Evolutionary conservation across 2,113 vertebrate species (phyloP).

Genomic region (Gambusia holbrooki): DNA sequence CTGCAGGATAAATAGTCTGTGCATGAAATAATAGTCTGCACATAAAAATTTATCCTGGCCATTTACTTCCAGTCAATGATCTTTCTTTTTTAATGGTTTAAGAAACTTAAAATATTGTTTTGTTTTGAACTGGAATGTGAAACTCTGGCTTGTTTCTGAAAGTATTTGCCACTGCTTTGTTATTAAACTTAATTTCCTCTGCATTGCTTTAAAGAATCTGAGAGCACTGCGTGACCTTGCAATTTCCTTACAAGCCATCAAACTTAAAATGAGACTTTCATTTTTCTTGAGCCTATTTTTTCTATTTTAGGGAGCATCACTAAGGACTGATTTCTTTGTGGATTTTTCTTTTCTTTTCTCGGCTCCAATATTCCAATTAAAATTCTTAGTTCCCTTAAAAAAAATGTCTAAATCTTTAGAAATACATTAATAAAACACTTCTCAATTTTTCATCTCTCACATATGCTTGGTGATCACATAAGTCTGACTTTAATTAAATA

Average conservation of each 20-base stretch:
- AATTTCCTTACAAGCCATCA: neutral
- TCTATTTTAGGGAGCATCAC: neutral
- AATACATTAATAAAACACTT: neutral
- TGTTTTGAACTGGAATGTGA: neutral
- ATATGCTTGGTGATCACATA: neutral
- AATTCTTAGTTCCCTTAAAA: neutral
- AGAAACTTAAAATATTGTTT: neutral
- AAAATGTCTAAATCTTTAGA: neutral
- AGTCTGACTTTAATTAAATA: neutral
- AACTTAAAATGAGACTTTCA: neutral
- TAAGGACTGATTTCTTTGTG: neutral
- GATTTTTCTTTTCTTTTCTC: neutral
- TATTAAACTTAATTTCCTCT: neutral
- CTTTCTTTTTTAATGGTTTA: neutral
- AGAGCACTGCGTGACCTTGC: neutral
- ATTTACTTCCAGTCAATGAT: neutral
- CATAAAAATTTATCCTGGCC: neutral
- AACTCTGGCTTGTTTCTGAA: neutral
- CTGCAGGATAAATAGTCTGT: neutral
- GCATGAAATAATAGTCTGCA: neutral
- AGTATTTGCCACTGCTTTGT: neutral
- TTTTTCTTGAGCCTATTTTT: neutral
- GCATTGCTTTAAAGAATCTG: neutral
- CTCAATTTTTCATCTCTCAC: neutral
- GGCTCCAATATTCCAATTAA: neutral